Conservation (phyloP, 2,888 invertebrate species). For the Nemapogon koenigi region DNA sequence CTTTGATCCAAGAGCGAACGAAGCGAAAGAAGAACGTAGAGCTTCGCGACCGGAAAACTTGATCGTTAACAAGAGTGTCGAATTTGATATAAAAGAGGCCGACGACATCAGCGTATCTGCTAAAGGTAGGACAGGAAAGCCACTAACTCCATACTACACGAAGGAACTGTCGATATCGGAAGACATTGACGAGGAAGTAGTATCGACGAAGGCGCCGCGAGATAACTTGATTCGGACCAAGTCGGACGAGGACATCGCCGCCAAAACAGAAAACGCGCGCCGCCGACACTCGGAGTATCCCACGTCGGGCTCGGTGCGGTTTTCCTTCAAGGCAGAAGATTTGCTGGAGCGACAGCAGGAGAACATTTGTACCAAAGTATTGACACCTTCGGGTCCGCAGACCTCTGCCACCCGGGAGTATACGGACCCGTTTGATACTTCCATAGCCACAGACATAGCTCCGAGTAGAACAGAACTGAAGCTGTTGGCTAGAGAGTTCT, state of each 20-base stretch:
- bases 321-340: slow-evolving; percentile 35
- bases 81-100: slow-evolving; percentile 56
- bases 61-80: slow-evolving; percentile 52
- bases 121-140: slow-evolving; percentile 72
- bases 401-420: slow-evolving; percentile 45
- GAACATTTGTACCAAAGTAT: slow-evolving; percentile 64
- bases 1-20: slow-evolving; percentile 80
- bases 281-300: slow-evolving; percentile 61
- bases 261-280: slow-evolving; percentile 42
- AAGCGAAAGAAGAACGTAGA: slow-evolving; percentile 55
- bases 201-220: slow-evolving; percentile 47
- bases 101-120: slow-evolving; percentile 56
- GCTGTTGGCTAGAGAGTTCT: slow-evolving; percentile 77
- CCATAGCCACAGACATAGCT: slow-evolving; percentile 76
- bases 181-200: slow-evolving; percentile 53
- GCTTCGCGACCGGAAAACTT: slow-evolving; percentile 71
- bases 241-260: slow-evolving; percentile 71
- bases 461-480: slow-evolving; percentile 83
- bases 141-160: slow-evolving; percentile 82
- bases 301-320: slow-evolving; percentile 26
- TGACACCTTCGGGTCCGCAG: slow-evolving; percentile 60
- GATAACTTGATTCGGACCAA: slow-evolving; percentile 49
- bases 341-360: slow-evolving; percentile 36
- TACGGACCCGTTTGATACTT: slow-evolving; percentile 87
- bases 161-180: slow-evolving; percentile 66